Conservation (phyloP, 2,888 invertebrate genomes). For the Tinea trinotella region DNA sequence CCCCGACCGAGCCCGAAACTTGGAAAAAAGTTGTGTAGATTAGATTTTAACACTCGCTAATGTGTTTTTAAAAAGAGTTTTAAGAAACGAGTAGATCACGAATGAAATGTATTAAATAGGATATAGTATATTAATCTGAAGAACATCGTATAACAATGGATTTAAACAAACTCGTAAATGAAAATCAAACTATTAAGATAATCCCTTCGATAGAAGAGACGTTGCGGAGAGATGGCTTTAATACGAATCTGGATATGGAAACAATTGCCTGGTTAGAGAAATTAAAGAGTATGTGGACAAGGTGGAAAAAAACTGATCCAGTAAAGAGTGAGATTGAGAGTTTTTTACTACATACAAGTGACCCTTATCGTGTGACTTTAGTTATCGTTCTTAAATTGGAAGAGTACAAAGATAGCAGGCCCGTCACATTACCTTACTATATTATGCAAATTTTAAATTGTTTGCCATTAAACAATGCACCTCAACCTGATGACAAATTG, state of each 20-base stretch:
- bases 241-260: constrained; percentile 52
- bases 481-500: constrained; percentile 59
- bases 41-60: too few species aligned
- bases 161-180: constrained; percentile 39
- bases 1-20: too few species aligned
- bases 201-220: constrained; percentile 61
- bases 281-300: constrained; percentile 53
- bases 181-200: constrained; percentile 59
- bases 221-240: constrained; percentile 45
- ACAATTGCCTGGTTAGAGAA: constrained; percentile 52
- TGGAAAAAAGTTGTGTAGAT: too few species aligned
- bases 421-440: constrained; percentile 73
- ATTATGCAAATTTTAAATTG: constrained; percentile 75
- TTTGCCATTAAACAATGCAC: constrained; percentile 51
- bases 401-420: constrained; percentile 76
- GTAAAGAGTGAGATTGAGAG: constrained; percentile 59
- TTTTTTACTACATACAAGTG: constrained; percentile 61
- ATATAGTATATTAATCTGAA: background rate
- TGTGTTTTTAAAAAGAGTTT: too few species aligned
- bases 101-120: too few species aligned
- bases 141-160: constrained; percentile 28
- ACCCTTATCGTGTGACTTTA: constrained; percentile 74
- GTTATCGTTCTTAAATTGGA: constrained; percentile 73
- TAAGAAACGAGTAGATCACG: too few species aligned
- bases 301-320: constrained; percentile 71